Base-by-base conservation (phyloP, 1,140 invertebrate genomes). In the Bombus difficillimus region DNA sequence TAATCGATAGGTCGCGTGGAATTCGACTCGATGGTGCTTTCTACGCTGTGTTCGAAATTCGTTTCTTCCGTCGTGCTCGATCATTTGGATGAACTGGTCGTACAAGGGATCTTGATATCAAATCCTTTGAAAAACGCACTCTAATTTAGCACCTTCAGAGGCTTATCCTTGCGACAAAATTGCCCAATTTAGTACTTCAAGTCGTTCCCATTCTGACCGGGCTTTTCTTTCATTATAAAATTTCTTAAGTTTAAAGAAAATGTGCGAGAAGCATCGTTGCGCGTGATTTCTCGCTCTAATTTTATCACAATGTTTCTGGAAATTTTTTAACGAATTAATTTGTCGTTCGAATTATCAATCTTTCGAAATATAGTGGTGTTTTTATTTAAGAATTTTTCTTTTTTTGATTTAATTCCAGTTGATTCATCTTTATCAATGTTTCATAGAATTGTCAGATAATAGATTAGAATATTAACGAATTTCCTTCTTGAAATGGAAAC, bases 1-100 rank as follows among this genome's bases (percentile, higher is more conserved):
- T 73, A 73, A 73, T 81, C 68, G 80, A 73, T 73, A 62, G 37
- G 53, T 32, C 69, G 53, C 69, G 53, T 34, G 47, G n/a, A 62
- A 43, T 73, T 47, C 22, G 22, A n/a, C 8, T 62, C 69, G 80
- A 64, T n/a, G 32, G 34, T 53, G 47, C 47, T 53, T 53, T 22
- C n/a, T 32, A 5, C 13, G 1, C 25, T 18, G 22, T 47, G n/a
- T 37, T 68, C 43, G 32, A 71, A 53, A 71, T 57, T 18, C 43
- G 32, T 25, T 57, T 57, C 43, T 71, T 73, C 66, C 39, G 18
- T 37, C 47, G 8, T 34, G 74, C 47, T 18, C n/a, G 34, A 10
- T 28, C 37, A 41, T n/a, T 41, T 41, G 18, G 39, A 43, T 68
- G n/a, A 80, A 80, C 47, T 28, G 57, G n/a, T 77, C 75, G 74